Evolutionary conservation across 2,888 invertebrate genomes (phyloP).

Genomic region (Parascotia fuliginaria): DNA sequence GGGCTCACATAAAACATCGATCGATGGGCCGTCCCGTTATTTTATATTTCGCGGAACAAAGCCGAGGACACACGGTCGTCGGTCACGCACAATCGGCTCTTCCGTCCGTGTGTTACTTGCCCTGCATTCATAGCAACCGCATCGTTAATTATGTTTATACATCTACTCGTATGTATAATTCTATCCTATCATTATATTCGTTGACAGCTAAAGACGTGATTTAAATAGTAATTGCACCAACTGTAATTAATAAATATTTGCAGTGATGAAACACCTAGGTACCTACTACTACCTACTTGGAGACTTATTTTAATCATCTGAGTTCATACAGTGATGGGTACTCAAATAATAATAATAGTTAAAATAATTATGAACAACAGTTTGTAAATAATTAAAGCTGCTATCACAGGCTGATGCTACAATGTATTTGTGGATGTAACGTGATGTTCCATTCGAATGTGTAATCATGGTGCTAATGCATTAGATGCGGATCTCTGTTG

Average conservation of each 20-base stretch:
- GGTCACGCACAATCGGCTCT: constrained; percentile 68
- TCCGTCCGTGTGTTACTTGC: constrained; percentile 64
- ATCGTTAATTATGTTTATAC: not conserved
- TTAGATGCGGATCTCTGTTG: constrained; percentile 23
- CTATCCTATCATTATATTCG: not conserved
- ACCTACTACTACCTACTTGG: too few relatives aligned
- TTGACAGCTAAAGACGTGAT: not conserved
- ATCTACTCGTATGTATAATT: not conserved
- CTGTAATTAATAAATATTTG: too few relatives aligned
- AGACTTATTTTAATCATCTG: too few relatives aligned
- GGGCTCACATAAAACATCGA: constrained; percentile 16
- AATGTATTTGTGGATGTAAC: constrained; percentile 25
- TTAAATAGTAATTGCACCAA: too few relatives aligned
- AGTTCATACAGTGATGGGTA: too few relatives aligned
- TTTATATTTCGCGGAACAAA: constrained; percentile 58
- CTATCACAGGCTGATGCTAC: constrained; percentile 10
- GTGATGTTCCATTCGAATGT: constrained; percentile 20
- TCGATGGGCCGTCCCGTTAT: constrained; percentile 52
- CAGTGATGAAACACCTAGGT: too few relatives aligned
- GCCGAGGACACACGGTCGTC: constrained; percentile 52
- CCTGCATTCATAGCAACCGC: constrained; percentile 60
- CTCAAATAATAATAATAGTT: not conserved
- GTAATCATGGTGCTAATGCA: constrained; percentile 28
- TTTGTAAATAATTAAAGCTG: too few relatives aligned
- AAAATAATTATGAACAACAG: not conserved